phyloP scores from a whole-genome alignment of 2,888 invertebrate genomes.

The Hipparchia semele region DNA sequence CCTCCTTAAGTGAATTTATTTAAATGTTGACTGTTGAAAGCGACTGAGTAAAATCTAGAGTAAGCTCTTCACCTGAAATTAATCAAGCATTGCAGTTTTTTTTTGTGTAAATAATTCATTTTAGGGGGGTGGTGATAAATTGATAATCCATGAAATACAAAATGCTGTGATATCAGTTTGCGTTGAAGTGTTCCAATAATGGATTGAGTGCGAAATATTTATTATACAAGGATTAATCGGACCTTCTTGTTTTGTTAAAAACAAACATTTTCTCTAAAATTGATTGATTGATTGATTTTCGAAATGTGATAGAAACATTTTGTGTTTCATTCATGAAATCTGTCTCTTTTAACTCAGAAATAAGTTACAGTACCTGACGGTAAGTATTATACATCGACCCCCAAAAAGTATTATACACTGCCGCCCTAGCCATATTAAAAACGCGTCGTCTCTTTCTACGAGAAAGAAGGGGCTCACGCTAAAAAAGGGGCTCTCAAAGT shows the following conservation, averaged over 20 bases:
- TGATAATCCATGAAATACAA: slow-evolving; percentile 61
- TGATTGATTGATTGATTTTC: background rate
- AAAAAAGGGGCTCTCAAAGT: too few relatives aligned
- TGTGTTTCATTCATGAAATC: background rate
- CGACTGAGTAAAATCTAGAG: slow-evolving; percentile 58
- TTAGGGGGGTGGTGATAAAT: slow-evolving; percentile 50
- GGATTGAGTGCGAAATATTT: slow-evolving; percentile 30
- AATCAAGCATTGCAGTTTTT: slow-evolving; percentile 24
- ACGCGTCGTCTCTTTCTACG: too few relatives aligned
- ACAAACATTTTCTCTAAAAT: background rate
- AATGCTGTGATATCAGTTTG: slow-evolving; percentile 82
- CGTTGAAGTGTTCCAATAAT: slow-evolving; percentile 53
- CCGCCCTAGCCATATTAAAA: too few relatives aligned
- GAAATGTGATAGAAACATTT: slow-evolving; percentile 8
- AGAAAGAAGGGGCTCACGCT: too few relatives aligned
- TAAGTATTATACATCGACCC: too few relatives aligned
- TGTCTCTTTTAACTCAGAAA: background rate
- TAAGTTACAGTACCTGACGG: background rate
- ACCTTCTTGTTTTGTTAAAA: background rate
- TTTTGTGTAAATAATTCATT: slow-evolving; percentile 54
- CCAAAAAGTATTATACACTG: too few relatives aligned
- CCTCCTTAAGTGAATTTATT: slow-evolving; percentile 41
- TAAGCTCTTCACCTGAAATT: slow-evolving; percentile 33
- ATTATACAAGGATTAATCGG: slow-evolving; percentile 22
- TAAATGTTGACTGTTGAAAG: slow-evolving; percentile 59